These are phyloP conservation scores for Macquaria australasica DNA, from an alignment of 2,113 vertebrate species.

Conservation along the genomic window DNA sequence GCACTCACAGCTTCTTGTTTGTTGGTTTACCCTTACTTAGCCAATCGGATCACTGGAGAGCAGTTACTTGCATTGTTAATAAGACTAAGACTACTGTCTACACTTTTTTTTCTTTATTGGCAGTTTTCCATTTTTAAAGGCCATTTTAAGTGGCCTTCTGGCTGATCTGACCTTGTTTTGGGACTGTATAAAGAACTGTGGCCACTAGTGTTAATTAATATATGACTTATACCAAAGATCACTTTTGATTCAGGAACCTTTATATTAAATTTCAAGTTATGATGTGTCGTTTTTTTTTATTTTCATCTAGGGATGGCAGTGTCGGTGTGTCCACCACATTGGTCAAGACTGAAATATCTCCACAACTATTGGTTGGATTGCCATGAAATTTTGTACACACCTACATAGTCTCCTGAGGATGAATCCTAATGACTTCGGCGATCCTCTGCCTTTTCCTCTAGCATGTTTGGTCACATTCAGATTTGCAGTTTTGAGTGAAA, in stretches of 20 bases:
- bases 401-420: not conserved
- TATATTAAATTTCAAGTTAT: not conserved
- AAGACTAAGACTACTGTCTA: not conserved
- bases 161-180: not conserved
- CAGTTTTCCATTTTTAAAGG: not conserved
- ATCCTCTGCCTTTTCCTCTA: too few relatives aligned
- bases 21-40: slow-evolving; percentile 5
- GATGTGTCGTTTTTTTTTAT: not conserved
- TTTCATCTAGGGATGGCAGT: not conserved
- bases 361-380: not conserved
- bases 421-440: not conserved
- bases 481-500: too few relatives aligned
- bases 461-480: too few relatives aligned
- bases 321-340: too few relatives aligned
- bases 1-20: not conserved
- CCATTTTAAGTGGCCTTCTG: not conserved
- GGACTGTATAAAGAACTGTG: not conserved
- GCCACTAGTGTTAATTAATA: not conserved
- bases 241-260: not conserved
- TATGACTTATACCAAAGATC: not conserved
- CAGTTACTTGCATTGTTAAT: not conserved
- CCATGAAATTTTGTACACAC: not conserved
- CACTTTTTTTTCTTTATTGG: not conserved
- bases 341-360: too few relatives aligned
- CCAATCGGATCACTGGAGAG: slow-evolving; percentile 2